Base-by-base conservation (phyloP, 2,888 invertebrate species). In the Ecliptopera silaceata region DNA sequence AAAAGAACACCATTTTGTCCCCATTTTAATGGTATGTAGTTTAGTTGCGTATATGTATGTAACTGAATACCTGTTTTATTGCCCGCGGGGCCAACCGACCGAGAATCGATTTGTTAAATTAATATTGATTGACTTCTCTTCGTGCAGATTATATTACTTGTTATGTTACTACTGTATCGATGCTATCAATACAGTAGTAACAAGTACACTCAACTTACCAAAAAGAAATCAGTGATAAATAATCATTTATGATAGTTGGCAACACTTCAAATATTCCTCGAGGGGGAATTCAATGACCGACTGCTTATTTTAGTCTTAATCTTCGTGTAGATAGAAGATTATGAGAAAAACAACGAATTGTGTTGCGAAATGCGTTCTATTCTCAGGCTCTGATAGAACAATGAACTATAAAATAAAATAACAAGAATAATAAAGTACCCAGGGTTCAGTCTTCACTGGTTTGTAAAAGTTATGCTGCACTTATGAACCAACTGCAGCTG, bases 91-190 rank as follows among this genome's bases (percentile, higher is more conserved):
- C 56, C 41, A 56, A 47, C 57, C 56, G 52, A 56, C 56, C 45
- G 46, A 59, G 54, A 66, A 66, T 66, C 69, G 70, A 75, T 75
- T 74, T 72, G 68, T 69, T 70, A 70, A 74, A 74, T 74, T 64
- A 68, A 71, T 74, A 78, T 75, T 72, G 71, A 75, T 72, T 69
- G 65, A 65, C 56, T 68, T 64, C 61, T 61, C 50, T 63, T 63
- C 31, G 56, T 63, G 59, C 49, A 46, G 49, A 54, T 58, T 54
- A 54, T 48, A 49, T 60, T 65, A 53, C 57, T n/a, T n/a, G n/a
- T n/a, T n/a, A n/a, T n/a, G 52, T 49, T 53, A 39, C 48, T 39
- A 43, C 51, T 60, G 22, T 39, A 39, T 56, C 45, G 54, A 44
- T 54, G 56, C 57, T 15, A 39, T 41, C 56, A 46, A 43, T 49